Evolutionary conservation across 2,113 vertebrate species (phyloP), one percentile per base, ranked within the genome.

Genomic region (Carassius carassius): DNA sequence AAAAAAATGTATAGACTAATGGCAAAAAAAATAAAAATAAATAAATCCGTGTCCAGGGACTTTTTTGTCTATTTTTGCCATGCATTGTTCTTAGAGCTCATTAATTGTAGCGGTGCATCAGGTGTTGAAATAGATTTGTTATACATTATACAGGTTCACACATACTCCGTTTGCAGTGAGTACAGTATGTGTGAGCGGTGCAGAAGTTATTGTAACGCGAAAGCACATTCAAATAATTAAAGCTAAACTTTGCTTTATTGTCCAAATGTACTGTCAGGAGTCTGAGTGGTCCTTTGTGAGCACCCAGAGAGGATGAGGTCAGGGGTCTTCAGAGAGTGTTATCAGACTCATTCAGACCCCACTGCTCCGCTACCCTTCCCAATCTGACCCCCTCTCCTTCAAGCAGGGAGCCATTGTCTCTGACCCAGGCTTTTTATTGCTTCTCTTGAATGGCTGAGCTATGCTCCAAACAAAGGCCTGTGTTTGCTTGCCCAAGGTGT

Each of bases 401-500:
- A 85, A 49, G 63, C 73, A 84, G 41, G 74, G 16, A n/a, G 23
- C 74, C 29, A 84, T 84, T 81, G 86, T 87, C 58, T 76, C 62
- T 21, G 37, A 23, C 32, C 14, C 16, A 25, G 58, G 74, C 63
- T 54, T 56, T 87, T 84, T 76, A 81, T 83, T 81, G 80, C 73
- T 65, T 81, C 80, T 81, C 23, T 58, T 86, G 49, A 86, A 86
- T 86, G 81, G 41, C 54, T 3, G 25, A 16, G 85, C 81, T 83
- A 60, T 78, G 81, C 62, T 81, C 23, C 56, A 78, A 84, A 88
- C 87, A 88, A 88, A 86, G 73, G 47, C 47, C 29, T 83, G 79
- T 86, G 78, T 89, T 89, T 85, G 86, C 41, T 74, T 83, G 74
- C 85, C 75, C 83, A 82, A 83, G 87, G 82, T 85, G 78, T 89